A percentile compares a stretch with the other conserved stretches of the same genome.
Conservation (phyloP, 2,888 invertebrate species). For the Acanthococcus lagerstroemiae region DNA sequence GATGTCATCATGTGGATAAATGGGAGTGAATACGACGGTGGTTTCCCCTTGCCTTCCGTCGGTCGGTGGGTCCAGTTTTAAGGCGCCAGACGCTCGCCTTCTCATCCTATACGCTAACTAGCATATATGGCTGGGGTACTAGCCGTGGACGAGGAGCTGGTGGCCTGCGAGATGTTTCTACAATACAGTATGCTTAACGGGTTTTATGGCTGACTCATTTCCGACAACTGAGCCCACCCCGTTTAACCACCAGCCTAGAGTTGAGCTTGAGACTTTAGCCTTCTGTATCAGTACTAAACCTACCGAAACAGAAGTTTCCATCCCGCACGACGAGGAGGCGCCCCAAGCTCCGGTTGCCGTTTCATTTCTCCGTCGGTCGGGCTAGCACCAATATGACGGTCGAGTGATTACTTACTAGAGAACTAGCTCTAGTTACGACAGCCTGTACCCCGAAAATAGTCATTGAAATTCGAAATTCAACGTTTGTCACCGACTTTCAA, state of each 20-base stretch:
- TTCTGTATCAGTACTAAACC: not conserved
- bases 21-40: not conserved
- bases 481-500: too few relatives aligned
- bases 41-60: not conserved
- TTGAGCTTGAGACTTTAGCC: not conserved
- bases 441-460: too few relatives aligned
- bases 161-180: not conserved
- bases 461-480: too few relatives aligned
- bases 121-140: not conserved
- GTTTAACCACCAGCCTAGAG: not conserved
- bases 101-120: not conserved
- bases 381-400: not conserved
- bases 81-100: conserved; percentile 1
- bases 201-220: conserved; percentile 1
- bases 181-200: conserved; percentile 2
- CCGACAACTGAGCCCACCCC: not conserved
- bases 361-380: conserved; percentile 4
- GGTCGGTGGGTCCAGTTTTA: not conserved
- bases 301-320: not conserved
- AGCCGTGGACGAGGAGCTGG: conserved; percentile 3
- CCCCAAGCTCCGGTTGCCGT: not conserved
- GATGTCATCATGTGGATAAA: not conserved
- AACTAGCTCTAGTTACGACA: not conserved
- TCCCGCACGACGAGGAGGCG: not conserved
- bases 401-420: not conserved